These are phyloP conservation scores for Melierax canorus DNA, from an alignment of 2,113 vertebrate species.

Conservation along the genomic window DNA sequence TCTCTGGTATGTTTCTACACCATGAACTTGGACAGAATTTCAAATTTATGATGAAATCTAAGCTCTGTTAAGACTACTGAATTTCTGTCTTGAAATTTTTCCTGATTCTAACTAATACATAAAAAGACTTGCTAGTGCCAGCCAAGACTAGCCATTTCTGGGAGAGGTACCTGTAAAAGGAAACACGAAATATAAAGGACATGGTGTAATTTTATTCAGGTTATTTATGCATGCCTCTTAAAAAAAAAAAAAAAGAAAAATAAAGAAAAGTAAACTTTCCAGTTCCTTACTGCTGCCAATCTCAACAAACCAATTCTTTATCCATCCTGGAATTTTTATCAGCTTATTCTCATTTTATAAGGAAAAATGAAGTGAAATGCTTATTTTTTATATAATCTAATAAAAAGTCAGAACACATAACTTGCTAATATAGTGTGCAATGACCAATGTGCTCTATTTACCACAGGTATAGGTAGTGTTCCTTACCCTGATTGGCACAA, in stretches of 20 bases:
- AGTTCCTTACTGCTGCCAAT: not conserved
- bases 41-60: constrained; percentile 28
- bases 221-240: not conserved
- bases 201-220: not conserved
- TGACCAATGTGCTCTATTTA: not conserved
- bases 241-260: not conserved
- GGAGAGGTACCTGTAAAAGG: constrained; percentile 5
- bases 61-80: constrained; percentile 24
- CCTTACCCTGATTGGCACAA: not conserved
- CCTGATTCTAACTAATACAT: not conserved
- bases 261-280: not conserved
- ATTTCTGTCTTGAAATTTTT: not conserved
- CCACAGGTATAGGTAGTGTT: not conserved
- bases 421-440: not conserved
- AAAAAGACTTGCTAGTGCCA: not conserved
- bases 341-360: not conserved
- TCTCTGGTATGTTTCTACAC: constrained; percentile 7
- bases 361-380: not conserved
- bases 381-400: not conserved
- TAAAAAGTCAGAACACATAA: not conserved
- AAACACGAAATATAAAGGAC: not conserved
- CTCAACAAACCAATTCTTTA: constrained; percentile 47
- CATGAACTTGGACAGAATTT: constrained; percentile 23
- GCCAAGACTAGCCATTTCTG: not conserved
- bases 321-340: constrained; percentile 46